Conservation (phyloP, 2,113 vertebrate genomes). For the Psilopsiagon aurifrons region DNA sequence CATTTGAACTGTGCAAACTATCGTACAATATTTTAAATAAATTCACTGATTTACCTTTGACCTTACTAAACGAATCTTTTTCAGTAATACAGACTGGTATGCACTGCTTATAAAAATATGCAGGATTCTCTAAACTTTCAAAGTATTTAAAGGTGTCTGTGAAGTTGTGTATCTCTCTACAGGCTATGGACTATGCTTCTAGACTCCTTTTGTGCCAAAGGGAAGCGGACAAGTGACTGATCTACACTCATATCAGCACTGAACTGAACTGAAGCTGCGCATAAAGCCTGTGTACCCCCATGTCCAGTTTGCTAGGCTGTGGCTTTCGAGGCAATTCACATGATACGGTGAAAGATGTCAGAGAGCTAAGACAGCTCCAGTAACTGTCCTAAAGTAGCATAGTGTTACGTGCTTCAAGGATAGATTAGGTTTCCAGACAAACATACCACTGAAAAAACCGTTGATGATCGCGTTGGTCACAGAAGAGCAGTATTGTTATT, state of each 20-base stretch:
- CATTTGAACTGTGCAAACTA: background rate
- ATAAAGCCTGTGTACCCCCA: background rate
- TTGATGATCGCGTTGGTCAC: background rate
- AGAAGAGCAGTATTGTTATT: background rate
- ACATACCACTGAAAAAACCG: fast-evolving
- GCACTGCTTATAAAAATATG: background rate
- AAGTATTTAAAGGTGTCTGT: background rate
- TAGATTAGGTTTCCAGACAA: background rate
- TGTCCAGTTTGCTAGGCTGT: background rate
- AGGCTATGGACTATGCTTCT: background rate
- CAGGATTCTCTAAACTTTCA: background rate
- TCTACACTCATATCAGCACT: background rate
- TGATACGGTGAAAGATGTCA: background rate
- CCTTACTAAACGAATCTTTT: background rate
- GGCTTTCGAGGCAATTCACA: background rate
- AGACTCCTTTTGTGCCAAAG: background rate
- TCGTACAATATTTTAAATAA: background rate
- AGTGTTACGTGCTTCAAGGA: background rate
- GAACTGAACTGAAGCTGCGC: background rate
- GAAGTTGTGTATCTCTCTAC: background rate
- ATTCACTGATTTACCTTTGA: background rate
- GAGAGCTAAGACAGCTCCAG: background rate
- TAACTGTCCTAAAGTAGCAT: background rate
- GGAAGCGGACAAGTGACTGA: background rate
- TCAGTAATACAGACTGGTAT: background rate